A percentile compares a stretch with the other conserved stretches of the same genome.
Conservation (phyloP, 2,113 vertebrate species). For the Serilophus lunatus region DNA sequence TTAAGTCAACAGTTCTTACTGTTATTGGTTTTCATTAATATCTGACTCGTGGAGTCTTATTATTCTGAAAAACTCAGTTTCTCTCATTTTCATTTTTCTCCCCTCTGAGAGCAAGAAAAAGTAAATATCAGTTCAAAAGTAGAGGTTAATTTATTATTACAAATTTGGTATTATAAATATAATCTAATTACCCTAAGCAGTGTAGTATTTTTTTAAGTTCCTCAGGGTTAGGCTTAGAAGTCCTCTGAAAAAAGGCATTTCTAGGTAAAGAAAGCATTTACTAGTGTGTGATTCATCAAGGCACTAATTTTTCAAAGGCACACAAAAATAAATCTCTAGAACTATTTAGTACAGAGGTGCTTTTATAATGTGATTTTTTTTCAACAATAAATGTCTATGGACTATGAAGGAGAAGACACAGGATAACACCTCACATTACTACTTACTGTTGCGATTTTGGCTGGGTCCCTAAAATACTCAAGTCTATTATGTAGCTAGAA, state of each 20-base stretch:
- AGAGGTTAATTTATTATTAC: constrained; percentile 8
- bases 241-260: neutral
- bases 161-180: neutral
- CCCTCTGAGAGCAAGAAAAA: constrained; percentile 1
- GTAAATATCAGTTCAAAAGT: constrained; percentile 30
- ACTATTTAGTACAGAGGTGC: neutral
- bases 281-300: neutral
- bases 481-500: neutral
- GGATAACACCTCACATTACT: neutral
- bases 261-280: neutral
- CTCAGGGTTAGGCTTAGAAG: neutral
- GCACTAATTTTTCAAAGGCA: constrained; percentile 21
- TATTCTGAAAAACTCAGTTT: constrained; percentile 8
- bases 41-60: neutral
- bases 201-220: neutral
- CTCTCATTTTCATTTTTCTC: constrained; percentile 13
- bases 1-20: neutral
- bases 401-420: neutral
- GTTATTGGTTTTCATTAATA: constrained; percentile 27
- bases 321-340: neutral
- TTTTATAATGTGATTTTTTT: neutral
- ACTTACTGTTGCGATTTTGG: neutral
- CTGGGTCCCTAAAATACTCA: neutral
- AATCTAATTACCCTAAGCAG: neutral
- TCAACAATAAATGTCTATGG: neutral